Evolutionary conservation across 2,888 invertebrate species (phyloP), one percentile per base, ranked within the genome.

Genomic region (Artemia sp.): DNA sequence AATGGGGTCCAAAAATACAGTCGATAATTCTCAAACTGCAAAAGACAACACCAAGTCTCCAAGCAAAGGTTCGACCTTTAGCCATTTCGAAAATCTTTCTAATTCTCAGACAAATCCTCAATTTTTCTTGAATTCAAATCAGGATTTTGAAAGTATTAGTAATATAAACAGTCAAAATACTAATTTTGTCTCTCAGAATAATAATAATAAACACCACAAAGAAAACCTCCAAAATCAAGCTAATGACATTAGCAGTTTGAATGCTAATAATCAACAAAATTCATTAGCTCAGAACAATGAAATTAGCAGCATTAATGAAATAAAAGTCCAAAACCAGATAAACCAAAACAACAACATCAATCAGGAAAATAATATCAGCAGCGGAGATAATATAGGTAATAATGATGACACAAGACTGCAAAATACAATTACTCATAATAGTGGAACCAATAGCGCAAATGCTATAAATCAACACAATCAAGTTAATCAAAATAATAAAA

Each of bases 291-390:
- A 58, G 14, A n/a, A 58, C n/a, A 24, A n/a, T 58, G 10, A 8
- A 24, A 58, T 58, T 10, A 58, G 24, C 64, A n/a, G 24, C n/a
- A n/a, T 19, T n/a, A 58, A 58, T 24, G 24, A 58, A 24, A 58
- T 58, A n/a, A 58, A 58, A 9, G 10, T 10, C 64, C 64, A 58
- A 58, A 24, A n/a, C 24, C 64, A 8, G 64, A 58, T 58, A 8
- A 58, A 58, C 64, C 64, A 58, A 58, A n/a, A 58, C 14, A 58
- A 58, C 64, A 58, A 58, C 14, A 58, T 58, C 64, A 58, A 58
- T 24, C 64, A 58, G 64, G 14, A 10, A 24, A 24, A n/a, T 9
- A 9, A 19, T 8, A 58, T 58, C n/a, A 58, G 10, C 24, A n/a
- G 24, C n/a, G 14, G 24, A 58, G 11, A 24, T 24, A 8, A 10